Evolutionary conservation across 1,140 invertebrate genomes (phyloP).

Genomic region (Coptotermes formosanus): DNA sequence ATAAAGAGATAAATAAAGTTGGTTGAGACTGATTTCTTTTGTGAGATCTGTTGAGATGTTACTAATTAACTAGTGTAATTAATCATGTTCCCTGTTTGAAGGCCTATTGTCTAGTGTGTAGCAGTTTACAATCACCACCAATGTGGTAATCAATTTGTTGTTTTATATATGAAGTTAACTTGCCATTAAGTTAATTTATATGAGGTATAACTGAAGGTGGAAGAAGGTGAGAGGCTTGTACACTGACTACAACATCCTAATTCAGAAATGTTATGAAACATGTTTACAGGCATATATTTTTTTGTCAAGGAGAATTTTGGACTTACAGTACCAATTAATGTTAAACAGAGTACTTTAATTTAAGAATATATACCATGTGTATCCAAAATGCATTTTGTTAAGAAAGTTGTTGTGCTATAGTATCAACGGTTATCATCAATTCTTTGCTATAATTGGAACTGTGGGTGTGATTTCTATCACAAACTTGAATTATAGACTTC

Average conservation of each 20-base stretch:
- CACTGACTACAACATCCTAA: background rate
- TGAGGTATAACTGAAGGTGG: background rate
- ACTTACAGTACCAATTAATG: background rate
- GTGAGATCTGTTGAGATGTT: background rate
- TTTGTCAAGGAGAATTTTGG: background rate
- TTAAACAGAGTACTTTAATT: background rate
- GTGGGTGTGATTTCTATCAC: background rate
- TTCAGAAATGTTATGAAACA: background rate
- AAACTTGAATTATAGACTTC: no score
- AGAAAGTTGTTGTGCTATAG: background rate
- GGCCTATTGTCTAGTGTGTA: background rate
- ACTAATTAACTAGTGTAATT: background rate
- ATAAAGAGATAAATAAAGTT: no score
- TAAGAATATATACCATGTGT: background rate
- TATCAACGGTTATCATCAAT: background rate
- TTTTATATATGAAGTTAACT: background rate
- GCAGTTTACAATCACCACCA: background rate
- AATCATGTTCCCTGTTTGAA: background rate
- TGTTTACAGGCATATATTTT: background rate
- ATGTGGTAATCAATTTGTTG: conserved; percentile 12
- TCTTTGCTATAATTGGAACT: background rate
- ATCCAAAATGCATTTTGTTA: background rate
- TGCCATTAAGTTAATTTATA: background rate
- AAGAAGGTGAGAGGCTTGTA: background rate
- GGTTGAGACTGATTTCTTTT: no score